Evolutionary conservation across 1,140 invertebrate genomes (phyloP).

Genomic region (Choristoneura fumiferana): DNA sequence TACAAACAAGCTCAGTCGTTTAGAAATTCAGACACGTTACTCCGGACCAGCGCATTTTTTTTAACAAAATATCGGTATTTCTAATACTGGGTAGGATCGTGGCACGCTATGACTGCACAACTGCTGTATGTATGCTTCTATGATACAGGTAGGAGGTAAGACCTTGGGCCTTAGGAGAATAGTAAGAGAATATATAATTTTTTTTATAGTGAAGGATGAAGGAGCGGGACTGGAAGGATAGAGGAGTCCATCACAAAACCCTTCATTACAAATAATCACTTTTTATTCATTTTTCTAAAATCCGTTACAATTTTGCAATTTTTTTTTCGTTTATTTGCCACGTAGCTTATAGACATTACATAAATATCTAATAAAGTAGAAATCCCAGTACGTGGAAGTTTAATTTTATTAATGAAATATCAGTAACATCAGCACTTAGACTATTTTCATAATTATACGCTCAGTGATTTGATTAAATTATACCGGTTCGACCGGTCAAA

Average conservation of each 20-base stretch:
- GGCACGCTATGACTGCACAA: too few relatives aligned
- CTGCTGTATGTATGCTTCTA: too few relatives aligned
- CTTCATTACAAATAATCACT: slow-evolving; percentile 69
- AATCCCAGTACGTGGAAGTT: slow-evolving; percentile 70
- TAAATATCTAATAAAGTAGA: slow-evolving; percentile 70
- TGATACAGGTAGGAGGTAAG: too few relatives aligned
- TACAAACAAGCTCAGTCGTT: too few relatives aligned
- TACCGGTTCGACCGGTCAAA: slow-evolving; percentile 57
- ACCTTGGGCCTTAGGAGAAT: too few relatives aligned
- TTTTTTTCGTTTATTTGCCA: slow-evolving; percentile 68
- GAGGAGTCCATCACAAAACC: slow-evolving; percentile 44
- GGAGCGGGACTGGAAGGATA: slow-evolving; percentile 1
- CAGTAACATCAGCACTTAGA: slow-evolving; percentile 70
- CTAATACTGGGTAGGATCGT: too few relatives aligned
- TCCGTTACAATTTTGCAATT: slow-evolving; percentile 74
- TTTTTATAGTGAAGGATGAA: too few relatives aligned
- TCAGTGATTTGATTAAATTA: slow-evolving; percentile 54
- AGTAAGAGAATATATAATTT: too few relatives aligned
- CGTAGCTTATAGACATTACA: slow-evolving; percentile 64
- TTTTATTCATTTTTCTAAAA: slow-evolving; percentile 75
- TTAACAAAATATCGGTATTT: too few relatives aligned
- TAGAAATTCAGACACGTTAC: too few relatives aligned
- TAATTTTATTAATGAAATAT: slow-evolving; percentile 71
- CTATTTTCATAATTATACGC: slow-evolving; percentile 60
- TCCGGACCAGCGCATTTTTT: too few relatives aligned